Conservation (phyloP, 1,140 invertebrate genomes). For the Drosophila trapezifrons region DNA sequence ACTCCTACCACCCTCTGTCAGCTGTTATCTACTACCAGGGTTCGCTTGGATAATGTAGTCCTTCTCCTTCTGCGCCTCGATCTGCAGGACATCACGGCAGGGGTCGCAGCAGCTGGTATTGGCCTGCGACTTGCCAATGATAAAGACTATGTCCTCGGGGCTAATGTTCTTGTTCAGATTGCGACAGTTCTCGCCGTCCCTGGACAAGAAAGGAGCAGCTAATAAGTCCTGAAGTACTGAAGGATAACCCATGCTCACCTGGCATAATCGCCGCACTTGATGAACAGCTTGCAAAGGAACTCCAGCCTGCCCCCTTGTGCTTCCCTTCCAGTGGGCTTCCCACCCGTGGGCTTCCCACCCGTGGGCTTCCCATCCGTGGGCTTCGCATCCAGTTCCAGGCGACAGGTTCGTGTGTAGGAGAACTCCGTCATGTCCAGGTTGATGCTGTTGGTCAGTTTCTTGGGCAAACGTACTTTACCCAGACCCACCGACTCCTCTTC, state of each 20-base stretch:
- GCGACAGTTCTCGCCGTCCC: slow-evolving; percentile 19
- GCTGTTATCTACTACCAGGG: neutral
- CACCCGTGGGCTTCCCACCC: neutral
- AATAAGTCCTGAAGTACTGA: too few relatives aligned
- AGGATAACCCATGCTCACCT: slow-evolving; percentile 2
- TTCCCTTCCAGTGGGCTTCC: too few relatives aligned
- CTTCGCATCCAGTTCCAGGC: neutral
- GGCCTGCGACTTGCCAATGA: slow-evolving; percentile 13
- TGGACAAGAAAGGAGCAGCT: neutral
- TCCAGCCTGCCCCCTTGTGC: slow-evolving; percentile 12
- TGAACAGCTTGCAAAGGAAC: slow-evolving; percentile 33
- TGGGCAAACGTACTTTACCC: slow-evolving; percentile 2
- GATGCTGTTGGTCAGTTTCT: neutral
- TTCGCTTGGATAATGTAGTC: slow-evolving; percentile 15
- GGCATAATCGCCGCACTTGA: slow-evolving; percentile 34
- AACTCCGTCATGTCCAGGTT: slow-evolving; percentile 25
- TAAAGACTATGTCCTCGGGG: slow-evolving; percentile 26
- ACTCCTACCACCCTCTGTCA: neutral
- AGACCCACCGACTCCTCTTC: neutral
- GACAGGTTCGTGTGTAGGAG: slow-evolving; percentile 23
- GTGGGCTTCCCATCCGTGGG: neutral
- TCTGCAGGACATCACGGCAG: slow-evolving; percentile 7
- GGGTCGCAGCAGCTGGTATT: slow-evolving; percentile 11
- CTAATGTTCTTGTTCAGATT: slow-evolving; percentile 17
- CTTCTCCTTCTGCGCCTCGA: slow-evolving; percentile 12